These are phyloP conservation scores for Exocentrus adspersus DNA, from an alignment of 2,888 invertebrate species.

Conservation along the genomic window DNA sequence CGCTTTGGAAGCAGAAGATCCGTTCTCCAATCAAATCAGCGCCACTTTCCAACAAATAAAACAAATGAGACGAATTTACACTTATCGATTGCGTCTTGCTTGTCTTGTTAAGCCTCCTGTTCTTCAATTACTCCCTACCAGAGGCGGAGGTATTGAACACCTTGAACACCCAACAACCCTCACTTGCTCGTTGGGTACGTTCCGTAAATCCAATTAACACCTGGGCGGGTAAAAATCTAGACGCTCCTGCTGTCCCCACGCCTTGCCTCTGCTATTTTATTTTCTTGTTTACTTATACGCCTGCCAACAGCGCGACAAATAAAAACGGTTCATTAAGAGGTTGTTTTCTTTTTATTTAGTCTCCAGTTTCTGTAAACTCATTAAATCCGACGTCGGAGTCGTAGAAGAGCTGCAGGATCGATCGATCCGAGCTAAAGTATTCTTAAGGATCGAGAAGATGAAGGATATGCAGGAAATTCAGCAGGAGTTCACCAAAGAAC, in stretches of 20 bases:
- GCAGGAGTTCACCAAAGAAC: too few species aligned
- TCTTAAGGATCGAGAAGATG: too few species aligned
- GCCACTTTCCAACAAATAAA: slow-evolving; percentile 39
- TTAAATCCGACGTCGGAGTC: slow-evolving; percentile 7
- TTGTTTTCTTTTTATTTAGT: slow-evolving; percentile 10
- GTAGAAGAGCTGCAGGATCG: too few species aligned
- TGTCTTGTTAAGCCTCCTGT: slow-evolving; percentile 23
- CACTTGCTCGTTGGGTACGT: too few species aligned
- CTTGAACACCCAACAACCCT: too few species aligned
- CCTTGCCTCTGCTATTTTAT: too few species aligned
- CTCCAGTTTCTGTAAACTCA: slow-evolving; percentile 8
- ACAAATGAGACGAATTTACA: slow-evolving; percentile 40
- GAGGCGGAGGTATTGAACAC: too few species aligned
- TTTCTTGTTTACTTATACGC: slow-evolving; percentile 17
- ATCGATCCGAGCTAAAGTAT: too few species aligned
- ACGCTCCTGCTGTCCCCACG: too few species aligned
- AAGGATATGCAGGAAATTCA: too few species aligned
- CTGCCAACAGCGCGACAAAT: slow-evolving; percentile 7
- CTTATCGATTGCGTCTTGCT: slow-evolving; percentile 35
- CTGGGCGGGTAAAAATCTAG: too few species aligned
- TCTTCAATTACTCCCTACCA: slow-evolving; percentile 8
- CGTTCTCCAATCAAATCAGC: slow-evolving; percentile 42
- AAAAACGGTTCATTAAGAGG: slow-evolving; percentile 25
- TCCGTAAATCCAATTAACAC: too few species aligned
- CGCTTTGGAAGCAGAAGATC: slow-evolving; percentile 28